Conservation (phyloP, 2,113 vertebrate genomes). For the Psilopsiagon aymara region DNA sequence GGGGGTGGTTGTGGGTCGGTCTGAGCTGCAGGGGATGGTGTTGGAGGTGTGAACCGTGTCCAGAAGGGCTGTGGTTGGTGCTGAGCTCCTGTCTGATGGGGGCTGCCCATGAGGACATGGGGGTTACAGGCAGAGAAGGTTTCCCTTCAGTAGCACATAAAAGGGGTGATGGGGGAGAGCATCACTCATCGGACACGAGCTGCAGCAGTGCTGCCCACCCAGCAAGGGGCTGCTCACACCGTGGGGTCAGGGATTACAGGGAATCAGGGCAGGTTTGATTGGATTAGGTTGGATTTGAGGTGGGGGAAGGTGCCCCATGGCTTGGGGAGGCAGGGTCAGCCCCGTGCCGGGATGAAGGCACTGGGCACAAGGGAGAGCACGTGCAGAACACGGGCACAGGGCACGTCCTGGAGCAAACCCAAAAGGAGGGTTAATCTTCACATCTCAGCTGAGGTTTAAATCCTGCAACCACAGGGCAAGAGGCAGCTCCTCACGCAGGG, state of each 20-base stretch:
- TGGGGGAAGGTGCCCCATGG: not conserved
- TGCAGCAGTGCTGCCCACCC: not conserved
- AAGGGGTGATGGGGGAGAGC: not conserved
- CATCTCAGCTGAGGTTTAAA: fast-evolving
- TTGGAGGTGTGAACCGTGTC: not conserved
- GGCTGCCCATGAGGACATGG: not conserved
- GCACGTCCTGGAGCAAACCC: not conserved
- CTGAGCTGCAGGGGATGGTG: not conserved
- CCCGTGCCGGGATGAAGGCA: fast-evolving
- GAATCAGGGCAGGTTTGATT: slow-evolving; percentile 29
- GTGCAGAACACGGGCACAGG: fast-evolving
- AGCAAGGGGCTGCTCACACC: fast-evolving
- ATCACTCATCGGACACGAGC: fast-evolving
- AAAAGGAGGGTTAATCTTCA: not conserved
- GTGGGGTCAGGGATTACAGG: not conserved
- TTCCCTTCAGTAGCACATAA: not conserved
- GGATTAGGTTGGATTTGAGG: slow-evolving; percentile 18
- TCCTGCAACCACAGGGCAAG: not conserved
- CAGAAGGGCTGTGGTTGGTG: not conserved
- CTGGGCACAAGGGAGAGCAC: not conserved
- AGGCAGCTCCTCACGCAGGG: not conserved
- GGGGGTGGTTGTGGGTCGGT: fast-evolving
- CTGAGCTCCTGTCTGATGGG: not conserved
- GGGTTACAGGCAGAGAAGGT: not conserved
- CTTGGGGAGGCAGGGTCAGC: not conserved